Conservation (phyloP, 2,888 invertebrate species). For the Stomorhina lunata region DNA sequence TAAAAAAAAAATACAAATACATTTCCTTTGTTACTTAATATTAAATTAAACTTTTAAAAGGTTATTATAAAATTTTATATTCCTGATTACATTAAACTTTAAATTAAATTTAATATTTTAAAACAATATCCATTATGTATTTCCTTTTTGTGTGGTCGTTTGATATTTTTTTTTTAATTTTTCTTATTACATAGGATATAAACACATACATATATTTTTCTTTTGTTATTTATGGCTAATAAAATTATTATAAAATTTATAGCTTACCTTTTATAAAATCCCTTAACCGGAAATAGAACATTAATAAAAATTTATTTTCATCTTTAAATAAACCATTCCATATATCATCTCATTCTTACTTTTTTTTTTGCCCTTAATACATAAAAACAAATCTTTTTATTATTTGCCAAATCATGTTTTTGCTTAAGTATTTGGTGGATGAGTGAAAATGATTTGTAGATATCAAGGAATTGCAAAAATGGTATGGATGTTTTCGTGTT, state of each 20-base stretch:
- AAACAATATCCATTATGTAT: neutral
- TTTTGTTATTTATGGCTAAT: constrained; percentile 28
- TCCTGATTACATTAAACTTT: neutral
- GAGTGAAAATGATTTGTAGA: neutral
- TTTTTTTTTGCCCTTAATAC: constrained; percentile 1
- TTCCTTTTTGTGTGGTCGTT: neutral
- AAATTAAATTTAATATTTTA: neutral
- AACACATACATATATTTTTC: too few species aligned
- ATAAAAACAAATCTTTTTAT: constrained; percentile 12
- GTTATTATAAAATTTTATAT: too few species aligned
- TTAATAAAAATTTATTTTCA: constrained; percentile 57
- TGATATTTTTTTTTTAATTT: neutral
- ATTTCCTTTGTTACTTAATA: neutral
- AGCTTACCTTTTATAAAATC: constrained; percentile 39
- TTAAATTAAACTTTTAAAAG: neutral
- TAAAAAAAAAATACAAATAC: neutral
- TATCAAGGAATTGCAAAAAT: too few species aligned
- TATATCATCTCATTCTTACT: too few species aligned
- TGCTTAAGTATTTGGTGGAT: neutral
- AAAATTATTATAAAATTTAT: constrained; percentile 45
- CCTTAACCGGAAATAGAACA: constrained; percentile 48
- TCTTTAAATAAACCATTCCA: constrained; percentile 36
- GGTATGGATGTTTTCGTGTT: neutral
- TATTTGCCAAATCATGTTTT: constrained; percentile 10
- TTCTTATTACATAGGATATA: too few species aligned